phyloP scores from a whole-genome alignment of 2,888 invertebrate species.

The Danaus chrysippus region DNA sequence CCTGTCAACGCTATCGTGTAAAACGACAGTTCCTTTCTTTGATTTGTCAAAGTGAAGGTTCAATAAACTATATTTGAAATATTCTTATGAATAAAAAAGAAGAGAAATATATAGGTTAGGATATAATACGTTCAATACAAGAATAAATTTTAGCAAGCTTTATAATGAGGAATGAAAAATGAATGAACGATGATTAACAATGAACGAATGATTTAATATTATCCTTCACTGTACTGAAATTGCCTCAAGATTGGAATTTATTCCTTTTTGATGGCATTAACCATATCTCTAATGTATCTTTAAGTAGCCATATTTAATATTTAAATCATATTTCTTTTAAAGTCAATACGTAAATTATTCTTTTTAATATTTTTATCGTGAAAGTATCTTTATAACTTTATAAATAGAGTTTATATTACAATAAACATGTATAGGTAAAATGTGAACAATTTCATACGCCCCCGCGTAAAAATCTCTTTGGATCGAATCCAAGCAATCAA shows the following conservation, averaged over 20 bases:
- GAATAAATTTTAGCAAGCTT: not conserved
- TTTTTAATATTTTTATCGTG: not conserved
- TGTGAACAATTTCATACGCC: constrained; percentile 25
- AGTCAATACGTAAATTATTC: too few species aligned
- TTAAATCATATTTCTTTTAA: too few species aligned
- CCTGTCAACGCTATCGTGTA: constrained; percentile 29
- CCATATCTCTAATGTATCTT: too few species aligned
- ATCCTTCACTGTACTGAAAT: too few species aligned
- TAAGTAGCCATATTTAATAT: too few species aligned
- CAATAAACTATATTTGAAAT: constrained; percentile 34
- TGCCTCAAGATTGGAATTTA: too few species aligned
- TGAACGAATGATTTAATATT: too few species aligned
- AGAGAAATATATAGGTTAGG: constrained; percentile 34
- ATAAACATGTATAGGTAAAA: not conserved
- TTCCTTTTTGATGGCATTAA: too few species aligned
- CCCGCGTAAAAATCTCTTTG: constrained; percentile 43
- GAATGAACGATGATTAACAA: too few species aligned
- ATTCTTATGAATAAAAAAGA: constrained; percentile 32
- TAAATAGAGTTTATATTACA: constrained; percentile 1
- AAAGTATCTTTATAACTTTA: not conserved
- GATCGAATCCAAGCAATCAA: constrained; percentile 62
- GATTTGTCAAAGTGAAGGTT: constrained; percentile 26
- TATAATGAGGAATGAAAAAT: too few species aligned
- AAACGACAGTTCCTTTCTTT: constrained; percentile 25
- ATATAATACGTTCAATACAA: constrained; percentile 25